Percentiles rank a stretch among this genome's conserved stretches.
These are phyloP conservation scores for Nycticebus coucang DNA, from an alignment of 2,113 vertebrate genomes.

Conservation along the genomic window DNA sequence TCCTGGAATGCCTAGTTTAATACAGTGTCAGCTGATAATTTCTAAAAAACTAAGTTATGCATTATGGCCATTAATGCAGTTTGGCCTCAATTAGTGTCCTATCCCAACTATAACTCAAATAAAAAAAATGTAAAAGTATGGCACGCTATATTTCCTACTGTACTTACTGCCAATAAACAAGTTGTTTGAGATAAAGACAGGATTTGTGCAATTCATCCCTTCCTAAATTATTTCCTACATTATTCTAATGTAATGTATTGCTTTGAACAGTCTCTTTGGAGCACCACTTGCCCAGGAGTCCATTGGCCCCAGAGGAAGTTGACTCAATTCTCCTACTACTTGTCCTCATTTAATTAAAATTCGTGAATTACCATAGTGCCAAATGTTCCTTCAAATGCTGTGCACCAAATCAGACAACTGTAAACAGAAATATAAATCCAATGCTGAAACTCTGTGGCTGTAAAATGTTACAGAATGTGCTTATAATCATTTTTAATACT, in stretches of 20 bases:
- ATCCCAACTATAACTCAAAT: background rate
- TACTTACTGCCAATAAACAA: background rate
- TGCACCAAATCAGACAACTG: background rate
- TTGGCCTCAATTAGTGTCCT: background rate
- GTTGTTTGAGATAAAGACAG: conserved; percentile 14
- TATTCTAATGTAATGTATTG: background rate
- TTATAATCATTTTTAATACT: background rate
- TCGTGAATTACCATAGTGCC: background rate
- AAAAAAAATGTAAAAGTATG: background rate
- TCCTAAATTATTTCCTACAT: background rate
- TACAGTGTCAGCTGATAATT: background rate
- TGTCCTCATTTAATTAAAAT: background rate
- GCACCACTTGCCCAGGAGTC: background rate
- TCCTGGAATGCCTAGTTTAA: background rate
- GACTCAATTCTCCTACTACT: background rate
- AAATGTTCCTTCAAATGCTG: conserved; percentile 15
- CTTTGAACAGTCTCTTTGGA: background rate
- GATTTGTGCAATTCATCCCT: background rate
- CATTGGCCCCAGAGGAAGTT: background rate
- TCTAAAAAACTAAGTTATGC: background rate
- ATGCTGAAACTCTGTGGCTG: background rate
- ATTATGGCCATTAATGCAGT: background rate
- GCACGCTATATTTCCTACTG: background rate
- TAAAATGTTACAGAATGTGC: conserved; percentile 30
- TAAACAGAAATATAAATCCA: background rate